Conservation (phyloP, 1,140 invertebrate genomes). For the Eumeta japonica region DNA sequence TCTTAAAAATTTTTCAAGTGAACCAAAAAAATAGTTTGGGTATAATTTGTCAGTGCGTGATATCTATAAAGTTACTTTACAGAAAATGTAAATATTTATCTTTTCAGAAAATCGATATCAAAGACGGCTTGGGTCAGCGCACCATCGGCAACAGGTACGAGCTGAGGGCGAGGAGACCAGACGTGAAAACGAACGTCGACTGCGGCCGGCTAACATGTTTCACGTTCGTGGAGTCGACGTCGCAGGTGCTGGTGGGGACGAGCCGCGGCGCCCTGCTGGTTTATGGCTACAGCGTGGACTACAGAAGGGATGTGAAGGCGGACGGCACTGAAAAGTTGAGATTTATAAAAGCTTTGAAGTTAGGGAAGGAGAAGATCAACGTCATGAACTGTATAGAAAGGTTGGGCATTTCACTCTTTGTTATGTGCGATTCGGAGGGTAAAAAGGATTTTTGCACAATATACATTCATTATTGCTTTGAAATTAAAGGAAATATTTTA, state of each 20-base stretch:
- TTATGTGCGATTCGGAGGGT: too few relatives aligned
- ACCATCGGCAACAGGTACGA: too few relatives aligned
- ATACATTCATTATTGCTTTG: too few relatives aligned
- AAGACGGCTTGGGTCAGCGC: too few relatives aligned
- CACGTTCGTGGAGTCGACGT: conserved; percentile 29
- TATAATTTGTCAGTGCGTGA: too few relatives aligned
- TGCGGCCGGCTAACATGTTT: conserved; percentile 29
- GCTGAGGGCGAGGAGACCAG: conserved; percentile 23
- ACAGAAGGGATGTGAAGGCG: conserved; percentile 15
- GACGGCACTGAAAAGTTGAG: conserved; percentile 23
- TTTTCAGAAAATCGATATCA: too few relatives aligned
- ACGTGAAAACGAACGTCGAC: conserved; percentile 21
- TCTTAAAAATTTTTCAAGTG: too few relatives aligned
- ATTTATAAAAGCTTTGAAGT: conserved; percentile 33
- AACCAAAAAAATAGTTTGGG: too few relatives aligned
- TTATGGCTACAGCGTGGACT: conserved; percentile 34
- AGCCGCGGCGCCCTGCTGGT: conserved; percentile 30
- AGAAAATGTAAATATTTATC: too few relatives aligned
- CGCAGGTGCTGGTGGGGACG: conserved; percentile 31
- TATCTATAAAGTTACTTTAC: too few relatives aligned
- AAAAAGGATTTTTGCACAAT: too few relatives aligned
- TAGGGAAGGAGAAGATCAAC: conserved; percentile 31
- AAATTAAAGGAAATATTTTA: too few relatives aligned
- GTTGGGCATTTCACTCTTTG: conserved; percentile 16
- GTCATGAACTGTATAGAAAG: conserved; percentile 37